phyloP scores from a whole-genome alignment of 2,113 vertebrate species.

The Ursus arctos region DNA sequence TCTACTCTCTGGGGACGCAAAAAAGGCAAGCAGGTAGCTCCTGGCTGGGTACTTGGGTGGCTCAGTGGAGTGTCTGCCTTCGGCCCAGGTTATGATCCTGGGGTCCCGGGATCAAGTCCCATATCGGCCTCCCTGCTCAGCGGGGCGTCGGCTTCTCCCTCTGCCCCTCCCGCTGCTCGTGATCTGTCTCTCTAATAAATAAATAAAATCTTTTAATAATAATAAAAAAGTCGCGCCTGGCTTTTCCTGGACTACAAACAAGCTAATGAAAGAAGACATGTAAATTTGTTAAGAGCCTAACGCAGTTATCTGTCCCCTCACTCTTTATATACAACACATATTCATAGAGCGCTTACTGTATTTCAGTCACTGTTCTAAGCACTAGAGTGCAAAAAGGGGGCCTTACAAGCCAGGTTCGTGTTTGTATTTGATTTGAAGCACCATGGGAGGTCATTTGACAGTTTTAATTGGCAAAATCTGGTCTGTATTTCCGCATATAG shows the following conservation, averaged over 20 bases:
- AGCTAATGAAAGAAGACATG: not conserved
- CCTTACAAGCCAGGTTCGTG: not conserved
- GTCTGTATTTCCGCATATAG: not conserved
- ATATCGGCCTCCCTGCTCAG: too few relatives aligned
- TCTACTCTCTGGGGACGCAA: not conserved
- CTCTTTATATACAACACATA: not conserved
- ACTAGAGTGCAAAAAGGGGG: not conserved
- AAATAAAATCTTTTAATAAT: too few relatives aligned
- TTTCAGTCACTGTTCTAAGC: not conserved
- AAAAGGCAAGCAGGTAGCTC: not conserved
- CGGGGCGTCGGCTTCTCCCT: too few relatives aligned
- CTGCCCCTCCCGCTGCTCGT: too few relatives aligned
- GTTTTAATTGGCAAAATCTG: not conserved
- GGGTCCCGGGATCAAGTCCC: not conserved
- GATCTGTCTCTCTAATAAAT: too few relatives aligned
- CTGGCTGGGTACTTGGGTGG: not conserved
- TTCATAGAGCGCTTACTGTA: not conserved
- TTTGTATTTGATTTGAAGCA: not conserved
- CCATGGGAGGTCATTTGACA: not conserved
- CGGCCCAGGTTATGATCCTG: not conserved
- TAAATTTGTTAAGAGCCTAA: not conserved
- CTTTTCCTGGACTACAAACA: not conserved
- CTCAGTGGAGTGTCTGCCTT: not conserved
- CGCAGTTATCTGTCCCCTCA: not conserved
- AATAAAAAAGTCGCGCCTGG: not conserved